Evolutionary conservation across 2,797 vertebrate genomes (phyloP).

Genomic region (Pteronotus mesoamericanus): DNA sequence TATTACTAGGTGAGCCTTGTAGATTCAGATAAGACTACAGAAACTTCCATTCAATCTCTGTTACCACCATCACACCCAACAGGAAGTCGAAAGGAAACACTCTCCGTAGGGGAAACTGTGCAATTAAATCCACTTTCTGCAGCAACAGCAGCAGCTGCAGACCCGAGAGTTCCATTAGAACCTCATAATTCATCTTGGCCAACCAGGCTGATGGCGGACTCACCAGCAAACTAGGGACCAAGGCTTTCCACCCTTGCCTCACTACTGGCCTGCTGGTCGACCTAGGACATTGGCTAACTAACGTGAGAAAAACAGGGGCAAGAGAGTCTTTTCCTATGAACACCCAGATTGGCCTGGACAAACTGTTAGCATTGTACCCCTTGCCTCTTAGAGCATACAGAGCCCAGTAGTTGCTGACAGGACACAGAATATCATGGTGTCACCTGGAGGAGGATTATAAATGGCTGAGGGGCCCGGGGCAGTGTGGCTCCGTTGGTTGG

Average conservation of each 20-base stretch:
- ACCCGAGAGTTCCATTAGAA: neutral
- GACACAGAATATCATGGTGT: neutral
- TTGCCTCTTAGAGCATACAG: neutral
- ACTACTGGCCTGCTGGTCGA: neutral
- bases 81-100: neutral
- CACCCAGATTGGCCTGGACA: neutral
- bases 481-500: too few species aligned
- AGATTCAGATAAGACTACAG: neutral
- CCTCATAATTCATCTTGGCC: neutral
- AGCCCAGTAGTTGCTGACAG: neutral
- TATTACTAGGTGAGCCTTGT: neutral
- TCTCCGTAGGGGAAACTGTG: neutral
- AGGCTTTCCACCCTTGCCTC: neutral
- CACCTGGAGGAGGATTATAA: neutral
- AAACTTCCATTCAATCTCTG: neutral
- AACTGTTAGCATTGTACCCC: neutral
- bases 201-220: neutral
- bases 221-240: neutral
- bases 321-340: neutral
- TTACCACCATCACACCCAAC: neutral
- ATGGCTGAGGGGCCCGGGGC: neutral
- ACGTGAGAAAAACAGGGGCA: neutral
- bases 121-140: neutral
- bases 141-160: neutral
- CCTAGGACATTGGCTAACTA: neutral